Conservation (phyloP, 2,797 vertebrate species). For the Phalloptychus januarius region DNA sequence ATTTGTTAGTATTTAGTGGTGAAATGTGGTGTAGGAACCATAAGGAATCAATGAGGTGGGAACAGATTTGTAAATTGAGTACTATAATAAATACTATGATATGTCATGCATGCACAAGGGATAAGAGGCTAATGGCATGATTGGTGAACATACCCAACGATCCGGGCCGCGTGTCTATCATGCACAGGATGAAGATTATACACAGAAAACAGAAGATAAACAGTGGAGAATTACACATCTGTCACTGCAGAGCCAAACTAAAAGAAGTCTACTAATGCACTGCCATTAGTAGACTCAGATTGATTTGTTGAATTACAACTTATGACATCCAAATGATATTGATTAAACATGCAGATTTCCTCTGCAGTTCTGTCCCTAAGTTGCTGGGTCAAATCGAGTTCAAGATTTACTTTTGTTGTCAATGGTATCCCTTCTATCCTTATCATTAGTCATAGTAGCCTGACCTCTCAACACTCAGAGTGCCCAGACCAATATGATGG, state of each 20-base stretch:
- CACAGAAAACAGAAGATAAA: constrained; percentile 67
- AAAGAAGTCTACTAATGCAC: constrained; percentile 39
- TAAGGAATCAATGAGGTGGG: not conserved
- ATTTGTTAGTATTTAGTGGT: constrained; percentile 17
- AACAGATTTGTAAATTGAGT: constrained; percentile 1
- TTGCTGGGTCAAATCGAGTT: not conserved
- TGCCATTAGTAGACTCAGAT: constrained; percentile 32
- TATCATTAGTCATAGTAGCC: constrained; percentile 58
- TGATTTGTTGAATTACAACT: constrained; percentile 27
- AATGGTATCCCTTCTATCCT: constrained; percentile 36
- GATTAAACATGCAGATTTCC: constrained; percentile 23
- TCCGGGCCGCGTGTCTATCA: constrained; percentile 82
- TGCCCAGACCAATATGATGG: constrained; percentile 36
- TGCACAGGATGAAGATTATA: constrained; percentile 74
- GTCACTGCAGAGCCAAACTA: constrained; percentile 32
- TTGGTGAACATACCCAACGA: constrained; percentile 83
- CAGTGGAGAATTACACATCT: constrained; percentile 64
- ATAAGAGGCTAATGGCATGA: constrained; percentile 52
- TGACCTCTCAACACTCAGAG: constrained; percentile 31
- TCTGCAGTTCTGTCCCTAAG: not conserved
- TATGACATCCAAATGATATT: constrained; percentile 14
- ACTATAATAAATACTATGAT: constrained; percentile 19
- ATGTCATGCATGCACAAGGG: constrained; percentile 43
- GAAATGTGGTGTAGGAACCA: constrained; percentile 2
- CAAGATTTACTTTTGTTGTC: not conserved